Evolutionary conservation across 2,888 invertebrate species (phyloP), one percentile per base, ranked within the genome.

Genomic region (Steromphala cineraria): DNA sequence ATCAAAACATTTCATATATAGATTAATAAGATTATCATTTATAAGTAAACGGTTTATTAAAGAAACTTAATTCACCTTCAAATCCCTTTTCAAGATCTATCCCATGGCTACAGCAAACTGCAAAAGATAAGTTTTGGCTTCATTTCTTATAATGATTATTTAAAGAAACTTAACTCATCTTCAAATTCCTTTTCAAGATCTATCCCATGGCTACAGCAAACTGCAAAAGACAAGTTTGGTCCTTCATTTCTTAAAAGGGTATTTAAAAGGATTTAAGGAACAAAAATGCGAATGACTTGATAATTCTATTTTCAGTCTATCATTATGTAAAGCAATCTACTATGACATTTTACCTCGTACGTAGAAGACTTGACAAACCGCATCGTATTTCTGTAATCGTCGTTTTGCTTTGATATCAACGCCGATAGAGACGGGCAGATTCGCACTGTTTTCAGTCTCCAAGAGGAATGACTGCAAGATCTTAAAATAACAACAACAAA

Each of bases 311-410:
- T 36, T 36, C 36, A 36, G 36, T 36, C 36, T 7, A 4, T 36
- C 4, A 2, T 4, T 36, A 36, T 36, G 36, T 36, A 7, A 36
- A 46, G 13, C 10, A 46, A 46, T 46, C 1, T 10, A n/a, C n/a
- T n/a, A n/a, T n/a, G n/a, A n/a, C n/a, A n/a, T n/a, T n/a, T 36
- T 40, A 71, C 71, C 71, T n/a, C 71, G 71, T 10, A 71, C 71
- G 36, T 71, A 71, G 13, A 71, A 71, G 40, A 71, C 71, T n/a
- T 40, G 71, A 19, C 40, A 19, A 10, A 17, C 71, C 4, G 28
- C 7, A 4, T 71, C 71, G 5, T 31, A 36, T 10, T 40, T 36
- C 56, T 56, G 21, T 13, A 46, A 46, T 46, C 46, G 46, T 13
- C 46, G 5, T 46, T 71, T 71, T 0, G 71, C 31, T 19, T 71